These are phyloP conservation scores for Teinopalpus imperialis DNA, from an alignment of 2,888 invertebrate species.

Conservation along the genomic window DNA sequence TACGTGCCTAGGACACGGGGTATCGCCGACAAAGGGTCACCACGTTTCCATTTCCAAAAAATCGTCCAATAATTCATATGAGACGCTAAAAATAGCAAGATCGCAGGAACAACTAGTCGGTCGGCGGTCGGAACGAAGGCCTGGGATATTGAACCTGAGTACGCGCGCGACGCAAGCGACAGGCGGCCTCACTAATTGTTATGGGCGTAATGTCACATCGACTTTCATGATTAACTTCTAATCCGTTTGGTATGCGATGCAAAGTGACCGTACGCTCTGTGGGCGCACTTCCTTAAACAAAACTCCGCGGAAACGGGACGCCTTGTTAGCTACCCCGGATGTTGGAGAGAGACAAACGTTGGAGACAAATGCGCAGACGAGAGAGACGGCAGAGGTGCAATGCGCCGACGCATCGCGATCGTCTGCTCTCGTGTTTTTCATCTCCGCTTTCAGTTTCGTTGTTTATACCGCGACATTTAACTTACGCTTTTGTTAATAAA, in stretches of 20 bases:
- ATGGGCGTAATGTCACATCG: conserved; percentile 70
- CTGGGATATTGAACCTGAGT: conserved; percentile 81
- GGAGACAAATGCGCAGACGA: conserved; percentile 57
- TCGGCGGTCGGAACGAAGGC: conserved; percentile 70
- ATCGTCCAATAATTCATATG: conserved; percentile 37
- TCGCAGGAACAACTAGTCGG: conserved; percentile 61
- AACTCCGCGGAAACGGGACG: conserved; percentile 39
- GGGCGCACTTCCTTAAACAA: conserved; percentile 67
- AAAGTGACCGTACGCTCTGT: conserved; percentile 61
- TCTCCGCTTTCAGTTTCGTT: conserved; percentile 66
- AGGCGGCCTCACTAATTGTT: conserved; percentile 78
- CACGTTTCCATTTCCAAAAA: conserved; percentile 15
- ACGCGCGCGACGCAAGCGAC: conserved; percentile 73
- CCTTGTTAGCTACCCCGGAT: conserved; percentile 34
- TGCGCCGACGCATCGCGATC: conserved; percentile 76
- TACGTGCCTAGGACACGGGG: conserved; percentile 53
- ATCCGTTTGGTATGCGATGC: conserved; percentile 65
- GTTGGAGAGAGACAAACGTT: conserved; percentile 39
- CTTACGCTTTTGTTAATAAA: conserved; percentile 6
- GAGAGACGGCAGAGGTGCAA: conserved; percentile 61
- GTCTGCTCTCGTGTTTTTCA: conserved; percentile 66
- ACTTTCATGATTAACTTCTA: conserved; percentile 60
- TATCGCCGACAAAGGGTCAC: conserved; percentile 52
- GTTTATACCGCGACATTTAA: conserved; percentile 37
- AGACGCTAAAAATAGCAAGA: conserved; percentile 59